Evolutionary conservation across 2,888 invertebrate genomes (phyloP).

Genomic region (Tenthredo distinguenda): DNA sequence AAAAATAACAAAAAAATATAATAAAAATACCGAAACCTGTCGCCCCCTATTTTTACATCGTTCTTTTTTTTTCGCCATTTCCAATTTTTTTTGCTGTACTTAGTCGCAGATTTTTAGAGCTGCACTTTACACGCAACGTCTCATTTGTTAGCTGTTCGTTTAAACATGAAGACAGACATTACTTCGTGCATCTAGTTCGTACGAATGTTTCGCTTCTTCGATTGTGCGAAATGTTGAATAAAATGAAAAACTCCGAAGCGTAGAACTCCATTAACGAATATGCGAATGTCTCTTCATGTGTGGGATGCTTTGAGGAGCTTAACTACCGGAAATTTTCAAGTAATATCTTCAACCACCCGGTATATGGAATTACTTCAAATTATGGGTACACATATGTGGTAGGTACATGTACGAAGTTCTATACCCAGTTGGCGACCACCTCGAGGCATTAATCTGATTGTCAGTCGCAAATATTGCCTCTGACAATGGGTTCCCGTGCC

Average conservation of each 20-base stretch:
- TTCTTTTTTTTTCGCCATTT: background rate
- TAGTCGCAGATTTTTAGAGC: no score
- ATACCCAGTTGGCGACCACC: background rate
- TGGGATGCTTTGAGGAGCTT: background rate
- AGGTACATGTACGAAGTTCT: background rate
- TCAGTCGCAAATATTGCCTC: conserved; percentile 21
- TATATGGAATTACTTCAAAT: background rate
- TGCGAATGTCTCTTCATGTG: background rate
- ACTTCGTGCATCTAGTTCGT: no score
- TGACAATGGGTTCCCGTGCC: background rate
- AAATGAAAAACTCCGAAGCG: background rate
- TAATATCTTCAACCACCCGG: background rate
- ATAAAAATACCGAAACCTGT: background rate
- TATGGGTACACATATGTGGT: background rate
- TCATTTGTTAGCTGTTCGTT: no score
- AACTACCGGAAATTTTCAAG: background rate
- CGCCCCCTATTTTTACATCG: background rate
- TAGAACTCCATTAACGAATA: no score
- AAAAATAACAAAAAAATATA: background rate
- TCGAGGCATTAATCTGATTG: conserved; percentile 26
- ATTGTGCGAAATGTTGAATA: background rate
- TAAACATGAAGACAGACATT: no score
- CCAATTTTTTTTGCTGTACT: background rate
- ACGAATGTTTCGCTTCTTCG: background rate
- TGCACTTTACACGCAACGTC: no score